These are phyloP conservation scores for Phoxinus dragarum DNA, from an alignment of 2,797 vertebrate species.

Conservation along the genomic window DNA sequence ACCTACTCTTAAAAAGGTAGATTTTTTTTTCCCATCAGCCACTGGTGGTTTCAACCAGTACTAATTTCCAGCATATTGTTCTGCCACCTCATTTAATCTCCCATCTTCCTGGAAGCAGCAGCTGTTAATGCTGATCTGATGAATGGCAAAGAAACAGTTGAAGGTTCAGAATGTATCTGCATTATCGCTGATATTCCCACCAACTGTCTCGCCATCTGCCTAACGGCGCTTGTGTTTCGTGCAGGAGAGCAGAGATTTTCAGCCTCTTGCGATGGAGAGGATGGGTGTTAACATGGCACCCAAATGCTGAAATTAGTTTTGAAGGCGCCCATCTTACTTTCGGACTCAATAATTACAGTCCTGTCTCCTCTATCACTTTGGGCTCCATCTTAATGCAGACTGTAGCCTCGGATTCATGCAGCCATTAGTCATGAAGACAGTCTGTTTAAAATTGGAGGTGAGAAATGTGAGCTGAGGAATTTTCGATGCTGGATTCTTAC, in stretches of 20 bases:
- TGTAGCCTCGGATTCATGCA: conserved; percentile 59
- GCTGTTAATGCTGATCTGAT: conserved; percentile 40
- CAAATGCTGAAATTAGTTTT: conserved; percentile 65
- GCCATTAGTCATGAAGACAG: conserved; percentile 60
- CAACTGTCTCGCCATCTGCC: conserved; percentile 80
- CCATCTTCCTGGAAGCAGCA: conserved; percentile 14
- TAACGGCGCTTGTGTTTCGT: conserved; percentile 40
- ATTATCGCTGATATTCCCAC: conserved; percentile 72
- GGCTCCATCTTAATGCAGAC: conserved; percentile 48
- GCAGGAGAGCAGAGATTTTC: conserved; percentile 58
- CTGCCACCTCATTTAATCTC: conserved; percentile 27
- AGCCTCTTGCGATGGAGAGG: conserved; percentile 64
- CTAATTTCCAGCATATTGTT: conserved; percentile 27
- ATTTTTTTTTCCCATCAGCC: background rate
- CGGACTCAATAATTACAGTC: conserved; percentile 66
- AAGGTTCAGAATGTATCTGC: conserved; percentile 65
- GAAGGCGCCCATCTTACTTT: conserved; percentile 61
- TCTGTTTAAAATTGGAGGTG: conserved; percentile 47
- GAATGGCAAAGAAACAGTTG: conserved; percentile 58
- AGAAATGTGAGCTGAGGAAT: conserved; percentile 38
- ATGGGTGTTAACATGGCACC: conserved; percentile 62
- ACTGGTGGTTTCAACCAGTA: conserved; percentile 1
- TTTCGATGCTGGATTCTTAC: background rate
- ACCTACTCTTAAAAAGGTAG: background rate
- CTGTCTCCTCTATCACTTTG: conserved; percentile 58